Conservation (phyloP, 2,113 vertebrate genomes). For the Erinaceus europaeus region DNA sequence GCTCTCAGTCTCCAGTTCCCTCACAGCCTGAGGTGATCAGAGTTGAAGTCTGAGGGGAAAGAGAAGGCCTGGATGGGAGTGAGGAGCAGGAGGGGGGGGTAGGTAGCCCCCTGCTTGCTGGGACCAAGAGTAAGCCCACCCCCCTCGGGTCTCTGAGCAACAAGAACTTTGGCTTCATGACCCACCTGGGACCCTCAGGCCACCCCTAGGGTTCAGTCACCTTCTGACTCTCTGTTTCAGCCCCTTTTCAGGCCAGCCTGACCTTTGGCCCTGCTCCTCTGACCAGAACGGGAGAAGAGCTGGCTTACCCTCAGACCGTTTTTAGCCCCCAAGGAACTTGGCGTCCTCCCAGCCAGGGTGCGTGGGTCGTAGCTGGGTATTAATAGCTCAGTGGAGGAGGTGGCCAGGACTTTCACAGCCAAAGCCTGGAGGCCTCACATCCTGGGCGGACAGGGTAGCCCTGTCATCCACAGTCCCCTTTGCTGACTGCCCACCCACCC, state of each 20-base stretch:
- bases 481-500: neutral
- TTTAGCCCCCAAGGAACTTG: conserved; percentile 75
- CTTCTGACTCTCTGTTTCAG: neutral
- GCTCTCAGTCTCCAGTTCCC: neutral
- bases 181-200: neutral
- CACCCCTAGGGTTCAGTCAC: neutral
- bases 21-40: neutral
- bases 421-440: conserved; percentile 25
- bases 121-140: neutral
- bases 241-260: conserved; percentile 14
- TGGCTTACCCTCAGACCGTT: conserved; percentile 42
- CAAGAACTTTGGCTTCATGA: neutral
- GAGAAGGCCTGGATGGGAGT: conserved; percentile 42
- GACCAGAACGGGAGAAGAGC: conserved; percentile 13
- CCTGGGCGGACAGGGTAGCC: conserved; percentile 36
- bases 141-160: neutral
- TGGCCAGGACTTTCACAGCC: conserved; percentile 58
- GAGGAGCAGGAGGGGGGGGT: neutral
- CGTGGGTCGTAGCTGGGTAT: conserved; percentile 63
- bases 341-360: conserved; percentile 72
- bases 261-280: conserved; percentile 42
- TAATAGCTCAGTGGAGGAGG: conserved; percentile 74
- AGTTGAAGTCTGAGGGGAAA: conserved; percentile 60
- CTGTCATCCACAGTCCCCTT: neutral
- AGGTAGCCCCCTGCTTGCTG: neutral